Evolutionary conservation across 2,888 invertebrate species (phyloP).

Genomic region (Rotaria macrura): DNA sequence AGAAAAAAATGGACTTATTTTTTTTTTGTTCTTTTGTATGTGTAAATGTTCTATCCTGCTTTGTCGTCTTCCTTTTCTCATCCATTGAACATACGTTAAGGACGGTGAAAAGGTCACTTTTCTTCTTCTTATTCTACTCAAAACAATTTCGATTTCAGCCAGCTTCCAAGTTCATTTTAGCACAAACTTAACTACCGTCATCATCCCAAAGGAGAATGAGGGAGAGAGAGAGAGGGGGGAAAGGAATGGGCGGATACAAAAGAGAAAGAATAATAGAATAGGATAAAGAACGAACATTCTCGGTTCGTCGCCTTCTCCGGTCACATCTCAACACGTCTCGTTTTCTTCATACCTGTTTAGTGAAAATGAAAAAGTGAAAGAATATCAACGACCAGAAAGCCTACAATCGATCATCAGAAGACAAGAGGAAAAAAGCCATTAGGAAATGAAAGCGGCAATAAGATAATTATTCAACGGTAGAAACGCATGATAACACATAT

Average conservation of each 20-base stretch:
- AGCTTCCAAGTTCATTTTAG: not conserved
- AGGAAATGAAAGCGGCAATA: not conserved
- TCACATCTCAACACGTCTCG: not conserved
- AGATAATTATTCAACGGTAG: not conserved
- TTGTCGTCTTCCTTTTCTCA: not conserved
- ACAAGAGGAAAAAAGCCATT: not conserved
- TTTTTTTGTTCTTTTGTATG: not conserved
- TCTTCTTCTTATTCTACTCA: not conserved
- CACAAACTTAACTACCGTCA: not conserved
- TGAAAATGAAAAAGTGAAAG: not conserved
- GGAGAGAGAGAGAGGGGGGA: not conserved
- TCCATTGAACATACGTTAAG: not conserved
- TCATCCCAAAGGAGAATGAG: not conserved
- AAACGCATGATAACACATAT: not conserved
- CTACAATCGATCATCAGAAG: not conserved
- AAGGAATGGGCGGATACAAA: not conserved
- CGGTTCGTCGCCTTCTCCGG: not conserved
- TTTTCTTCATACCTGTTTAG: not conserved
- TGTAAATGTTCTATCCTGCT: not conserved
- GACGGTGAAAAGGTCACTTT: constrained; percentile 6
- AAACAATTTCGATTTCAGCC: constrained; percentile 12
- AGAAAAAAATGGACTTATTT: not conserved
- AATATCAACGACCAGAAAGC: not conserved
- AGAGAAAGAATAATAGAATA: not conserved
- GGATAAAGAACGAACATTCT: not conserved